These are phyloP conservation scores for Furcula furcula DNA, from an alignment of 2,888 invertebrate species.

Conservation along the genomic window DNA sequence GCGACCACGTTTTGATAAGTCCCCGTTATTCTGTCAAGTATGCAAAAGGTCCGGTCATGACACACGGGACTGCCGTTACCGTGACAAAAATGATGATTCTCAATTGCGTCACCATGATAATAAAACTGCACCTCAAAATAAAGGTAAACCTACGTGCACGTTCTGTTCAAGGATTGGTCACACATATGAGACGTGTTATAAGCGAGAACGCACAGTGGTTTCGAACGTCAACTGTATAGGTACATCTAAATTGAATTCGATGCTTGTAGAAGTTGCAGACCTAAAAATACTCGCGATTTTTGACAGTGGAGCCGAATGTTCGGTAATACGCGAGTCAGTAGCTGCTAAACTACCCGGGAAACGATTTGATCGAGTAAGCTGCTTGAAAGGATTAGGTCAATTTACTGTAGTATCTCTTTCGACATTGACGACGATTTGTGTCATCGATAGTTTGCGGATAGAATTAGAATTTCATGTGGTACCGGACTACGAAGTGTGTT, in stretches of 20 bases:
- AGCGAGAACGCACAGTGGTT: not conserved
- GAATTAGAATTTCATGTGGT: constrained; percentile 26
- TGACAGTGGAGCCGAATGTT: constrained; percentile 37
- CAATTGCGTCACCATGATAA: not conserved
- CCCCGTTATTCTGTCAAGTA: constrained; percentile 5
- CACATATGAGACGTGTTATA: constrained; percentile 4
- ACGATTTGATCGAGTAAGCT: constrained; percentile 10
- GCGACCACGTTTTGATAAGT: constrained; percentile 10
- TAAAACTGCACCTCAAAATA: not conserved
- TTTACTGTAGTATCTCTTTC: constrained; percentile 17
- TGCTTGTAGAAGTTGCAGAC: constrained; percentile 10
- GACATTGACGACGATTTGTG: constrained; percentile 7
- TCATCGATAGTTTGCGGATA: constrained; percentile 14
- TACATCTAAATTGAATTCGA: constrained; percentile 6
- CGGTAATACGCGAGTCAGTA: constrained; percentile 26
- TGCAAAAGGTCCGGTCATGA: constrained; percentile 16
- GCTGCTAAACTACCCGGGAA: constrained; percentile 25
- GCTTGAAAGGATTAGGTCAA: constrained; percentile 23
- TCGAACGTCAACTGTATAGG: not conserved
- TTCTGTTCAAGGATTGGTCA: constrained; percentile 3
- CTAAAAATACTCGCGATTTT: constrained; percentile 18
- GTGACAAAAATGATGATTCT: not conserved
- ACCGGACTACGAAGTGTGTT: constrained; percentile 16
- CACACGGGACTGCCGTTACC: constrained; percentile 2
- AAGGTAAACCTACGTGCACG: not conserved